Percentiles rank a stretch among this genome's conserved stretches.
phyloP scores from a whole-genome alignment of 2,888 invertebrate species.

The Stenolophus ochropezus region DNA sequence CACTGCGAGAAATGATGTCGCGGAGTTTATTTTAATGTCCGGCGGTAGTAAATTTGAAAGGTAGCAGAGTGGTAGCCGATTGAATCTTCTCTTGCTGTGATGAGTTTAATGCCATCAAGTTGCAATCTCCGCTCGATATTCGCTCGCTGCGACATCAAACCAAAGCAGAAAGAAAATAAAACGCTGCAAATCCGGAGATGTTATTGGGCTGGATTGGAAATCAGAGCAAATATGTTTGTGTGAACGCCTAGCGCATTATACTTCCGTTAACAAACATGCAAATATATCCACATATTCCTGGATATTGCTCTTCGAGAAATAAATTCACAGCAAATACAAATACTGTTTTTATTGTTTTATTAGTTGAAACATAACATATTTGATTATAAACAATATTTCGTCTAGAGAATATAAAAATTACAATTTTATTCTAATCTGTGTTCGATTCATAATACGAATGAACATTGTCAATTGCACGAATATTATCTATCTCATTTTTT shows the following conservation, averaged over 20 bases:
- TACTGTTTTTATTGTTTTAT: too few species aligned
- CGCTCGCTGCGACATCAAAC: conserved; percentile 14
- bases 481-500: too few species aligned
- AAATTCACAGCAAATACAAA: too few species aligned
- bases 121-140: conserved; percentile 38
- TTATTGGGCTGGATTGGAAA: neutral
- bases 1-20: neutral
- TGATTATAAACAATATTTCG: too few species aligned
- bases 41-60: conserved; percentile 21
- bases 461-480: too few species aligned
- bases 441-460: too few species aligned
- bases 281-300: too few species aligned
- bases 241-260: neutral
- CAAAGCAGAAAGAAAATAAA: conserved; percentile 31
- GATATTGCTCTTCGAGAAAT: too few species aligned
- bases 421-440: too few species aligned
- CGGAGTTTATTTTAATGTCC: conserved; percentile 11
- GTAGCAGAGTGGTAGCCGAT: neutral
- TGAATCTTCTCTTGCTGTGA: conserved; percentile 20
- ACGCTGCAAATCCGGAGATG: neutral
- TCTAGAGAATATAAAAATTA: too few species aligned
- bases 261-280: too few species aligned
- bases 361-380: too few species aligned
- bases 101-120: conserved; percentile 27
- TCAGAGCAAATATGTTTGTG: neutral